Evolutionary conservation across 2,888 invertebrate species (phyloP).

Genomic region (Noctua janthe): DNA sequence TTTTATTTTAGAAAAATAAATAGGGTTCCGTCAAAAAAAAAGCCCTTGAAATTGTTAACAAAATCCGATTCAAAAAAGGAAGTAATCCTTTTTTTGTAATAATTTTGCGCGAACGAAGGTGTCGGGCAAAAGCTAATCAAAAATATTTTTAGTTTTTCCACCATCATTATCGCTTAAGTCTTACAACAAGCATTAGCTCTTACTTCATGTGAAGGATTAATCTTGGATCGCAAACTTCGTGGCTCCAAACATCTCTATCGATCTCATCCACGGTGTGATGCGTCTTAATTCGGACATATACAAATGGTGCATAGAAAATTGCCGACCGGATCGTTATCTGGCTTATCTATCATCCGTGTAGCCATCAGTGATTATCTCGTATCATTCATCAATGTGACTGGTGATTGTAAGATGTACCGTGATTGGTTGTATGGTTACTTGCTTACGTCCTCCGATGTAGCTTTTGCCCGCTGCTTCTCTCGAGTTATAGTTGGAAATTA

Average conservation of each 20-base stretch:
- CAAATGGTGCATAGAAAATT: constrained; percentile 61
- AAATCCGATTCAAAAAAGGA: too few species aligned
- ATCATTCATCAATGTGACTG: constrained; percentile 68
- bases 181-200: background rate
- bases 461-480: background rate
- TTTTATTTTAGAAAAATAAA: too few species aligned
- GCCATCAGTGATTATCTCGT: constrained; percentile 59
- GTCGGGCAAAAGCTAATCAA: too few species aligned
- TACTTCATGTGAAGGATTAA: background rate
- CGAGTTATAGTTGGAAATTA: background rate
- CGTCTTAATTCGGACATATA: constrained; percentile 48
- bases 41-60: too few species aligned
- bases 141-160: background rate
- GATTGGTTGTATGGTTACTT: constrained; percentile 36
- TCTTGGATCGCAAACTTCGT: background rate
- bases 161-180: background rate
- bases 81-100: too few species aligned
- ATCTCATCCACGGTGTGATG: constrained; percentile 26
- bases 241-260: constrained; percentile 15
- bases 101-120: too few species aligned
- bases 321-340: constrained; percentile 48
- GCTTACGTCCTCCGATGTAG: background rate
- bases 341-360: constrained; percentile 57
- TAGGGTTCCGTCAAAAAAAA: too few species aligned
- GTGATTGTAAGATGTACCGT: constrained; percentile 21